These are phyloP conservation scores for Dyspetes luteomarginatus DNA, from an alignment of 2,888 invertebrate species.

Conservation along the genomic window DNA sequence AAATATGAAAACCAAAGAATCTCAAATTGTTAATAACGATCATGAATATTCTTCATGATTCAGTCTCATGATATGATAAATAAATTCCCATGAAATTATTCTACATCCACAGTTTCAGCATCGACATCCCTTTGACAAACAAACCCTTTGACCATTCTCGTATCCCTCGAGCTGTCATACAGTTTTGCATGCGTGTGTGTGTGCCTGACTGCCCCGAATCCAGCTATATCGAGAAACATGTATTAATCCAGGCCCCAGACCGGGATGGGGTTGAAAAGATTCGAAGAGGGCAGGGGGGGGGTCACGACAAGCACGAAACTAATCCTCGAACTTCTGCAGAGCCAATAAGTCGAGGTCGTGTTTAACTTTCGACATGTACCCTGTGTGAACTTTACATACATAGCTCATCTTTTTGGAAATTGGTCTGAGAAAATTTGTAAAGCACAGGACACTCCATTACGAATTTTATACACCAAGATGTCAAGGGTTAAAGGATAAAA, in stretches of 20 bases:
- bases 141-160: conserved; percentile 6
- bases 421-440: not conserved
- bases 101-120: not conserved
- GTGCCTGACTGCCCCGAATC: conserved; percentile 15
- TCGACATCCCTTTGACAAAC: conserved; percentile 10
- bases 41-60: too few species aligned
- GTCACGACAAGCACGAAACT: conserved; percentile 63
- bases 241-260: conserved; percentile 45
- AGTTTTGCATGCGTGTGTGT: too few species aligned
- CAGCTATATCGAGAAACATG: conserved; percentile 28
- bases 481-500: not conserved
- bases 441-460: not conserved
- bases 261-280: too few species aligned
- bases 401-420: not conserved
- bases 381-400: conserved; percentile 1
- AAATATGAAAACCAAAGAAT: too few species aligned
- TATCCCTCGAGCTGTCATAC: not conserved
- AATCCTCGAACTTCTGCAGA: conserved; percentile 62
- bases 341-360: conserved; percentile 61
- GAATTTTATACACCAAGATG: conserved; percentile 22
- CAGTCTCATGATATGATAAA: too few species aligned
- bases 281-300: too few species aligned
- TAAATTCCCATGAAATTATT: too few species aligned
- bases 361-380: conserved; percentile 57
- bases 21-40: too few species aligned